Conservation (phyloP, 2,797 vertebrate species). For the Acanthurus leucopareius region DNA sequence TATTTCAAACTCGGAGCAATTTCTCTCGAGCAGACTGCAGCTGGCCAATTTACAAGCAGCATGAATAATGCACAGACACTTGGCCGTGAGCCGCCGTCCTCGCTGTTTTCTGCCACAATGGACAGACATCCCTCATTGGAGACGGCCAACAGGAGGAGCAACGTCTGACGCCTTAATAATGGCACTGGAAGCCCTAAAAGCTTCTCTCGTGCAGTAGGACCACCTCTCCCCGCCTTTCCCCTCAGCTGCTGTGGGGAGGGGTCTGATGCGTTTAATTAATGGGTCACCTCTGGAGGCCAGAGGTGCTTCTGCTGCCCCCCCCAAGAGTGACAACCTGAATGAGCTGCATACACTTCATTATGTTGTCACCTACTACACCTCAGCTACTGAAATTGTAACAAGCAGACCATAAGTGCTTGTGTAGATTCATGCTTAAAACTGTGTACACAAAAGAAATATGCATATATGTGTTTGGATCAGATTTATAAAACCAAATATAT, state of each 20-base stretch:
- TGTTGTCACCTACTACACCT: background rate
- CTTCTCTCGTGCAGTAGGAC: background rate
- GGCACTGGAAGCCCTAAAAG: constrained; percentile 8
- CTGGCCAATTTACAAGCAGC: constrained; percentile 79
- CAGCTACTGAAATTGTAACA: constrained; percentile 2
- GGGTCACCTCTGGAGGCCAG: constrained; percentile 53
- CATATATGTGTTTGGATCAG: background rate
- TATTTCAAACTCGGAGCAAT: constrained; percentile 67
- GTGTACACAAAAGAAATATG: background rate
- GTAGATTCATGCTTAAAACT: too few species aligned
- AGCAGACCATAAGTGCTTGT: background rate
- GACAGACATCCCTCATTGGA: constrained; percentile 50
- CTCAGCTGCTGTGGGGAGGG: constrained; percentile 35
- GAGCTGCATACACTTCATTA: constrained; percentile 7
- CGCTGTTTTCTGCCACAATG: constrained; percentile 48
- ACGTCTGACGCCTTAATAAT: constrained; percentile 56
- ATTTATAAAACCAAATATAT: background rate
- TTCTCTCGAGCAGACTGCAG: constrained; percentile 72
- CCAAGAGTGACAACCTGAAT: constrained; percentile 27
- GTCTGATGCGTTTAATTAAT: constrained; percentile 70
- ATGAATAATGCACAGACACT: constrained; percentile 82
- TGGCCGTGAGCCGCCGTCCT: constrained; percentile 47
- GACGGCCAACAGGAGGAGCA: constrained; percentile 32
- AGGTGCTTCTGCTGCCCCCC: constrained; percentile 27
- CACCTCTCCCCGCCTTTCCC: background rate